Conservation (phyloP, 2,797 vertebrate species). For the Micropoecilia bifurca region DNA sequence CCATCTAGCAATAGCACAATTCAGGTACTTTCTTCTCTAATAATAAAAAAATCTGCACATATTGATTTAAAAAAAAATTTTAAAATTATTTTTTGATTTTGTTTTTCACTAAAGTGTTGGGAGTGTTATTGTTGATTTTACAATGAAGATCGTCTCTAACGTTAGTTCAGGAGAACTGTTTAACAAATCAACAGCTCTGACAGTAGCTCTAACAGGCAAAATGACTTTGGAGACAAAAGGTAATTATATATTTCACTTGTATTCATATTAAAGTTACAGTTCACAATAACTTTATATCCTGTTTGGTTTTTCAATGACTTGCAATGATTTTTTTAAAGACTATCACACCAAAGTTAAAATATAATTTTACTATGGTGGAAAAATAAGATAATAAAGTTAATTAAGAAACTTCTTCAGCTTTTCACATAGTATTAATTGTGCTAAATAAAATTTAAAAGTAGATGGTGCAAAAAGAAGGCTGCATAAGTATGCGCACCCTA, state of each 20-base stretch:
- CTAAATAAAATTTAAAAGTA: neutral
- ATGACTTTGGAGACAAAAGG: constrained; percentile 48
- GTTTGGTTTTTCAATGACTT: neutral
- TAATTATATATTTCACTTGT: constrained; percentile 3
- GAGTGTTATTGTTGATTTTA: constrained; percentile 54
- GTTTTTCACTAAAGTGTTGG: constrained; percentile 41
- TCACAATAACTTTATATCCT: neutral
- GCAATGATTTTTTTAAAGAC: neutral
- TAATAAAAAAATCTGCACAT: neutral
- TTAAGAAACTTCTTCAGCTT: neutral
- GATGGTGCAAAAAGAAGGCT: neutral
- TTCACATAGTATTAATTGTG: neutral
- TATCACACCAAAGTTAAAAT: neutral
- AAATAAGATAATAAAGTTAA: neutral
- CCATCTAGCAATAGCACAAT: constrained; percentile 23
- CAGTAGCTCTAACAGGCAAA: accelerated
- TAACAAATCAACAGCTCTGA: accelerated
- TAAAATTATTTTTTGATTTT: neutral
- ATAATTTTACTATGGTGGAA: neutral
- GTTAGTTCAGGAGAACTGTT: accelerated
- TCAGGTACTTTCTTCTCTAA: constrained; percentile 55
- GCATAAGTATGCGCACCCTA: neutral
- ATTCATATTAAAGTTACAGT: neutral
- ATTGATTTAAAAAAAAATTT: constrained; percentile 9
- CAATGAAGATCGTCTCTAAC: neutral